phyloP scores from a whole-genome alignment of 2,797 vertebrate genomes.

The Prunella strophiata region DNA sequence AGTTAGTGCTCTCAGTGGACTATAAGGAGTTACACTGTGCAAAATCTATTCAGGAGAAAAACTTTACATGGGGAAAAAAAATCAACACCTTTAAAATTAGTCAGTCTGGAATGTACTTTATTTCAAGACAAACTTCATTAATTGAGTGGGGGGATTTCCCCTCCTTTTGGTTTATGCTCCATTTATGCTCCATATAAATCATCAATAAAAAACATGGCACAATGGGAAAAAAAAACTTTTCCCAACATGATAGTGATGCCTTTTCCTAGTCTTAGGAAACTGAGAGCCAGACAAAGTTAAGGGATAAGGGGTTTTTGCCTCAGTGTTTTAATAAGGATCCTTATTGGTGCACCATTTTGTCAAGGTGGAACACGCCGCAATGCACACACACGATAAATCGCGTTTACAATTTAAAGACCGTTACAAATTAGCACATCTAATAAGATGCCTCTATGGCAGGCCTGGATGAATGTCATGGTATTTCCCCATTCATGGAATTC shows the following conservation, averaged over 20 bases:
- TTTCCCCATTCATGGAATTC: not conserved
- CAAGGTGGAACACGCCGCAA: fast-evolving
- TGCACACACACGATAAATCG: fast-evolving
- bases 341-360: fast-evolving
- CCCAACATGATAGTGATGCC: not conserved
- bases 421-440: not conserved
- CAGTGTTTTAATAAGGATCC: not conserved
- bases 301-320: not conserved
- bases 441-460: not conserved
- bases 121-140: not conserved
- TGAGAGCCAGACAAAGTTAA: not conserved
- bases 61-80: not conserved
- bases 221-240: not conserved
- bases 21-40: not conserved
- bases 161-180: not conserved
- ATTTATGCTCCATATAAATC: not conserved
- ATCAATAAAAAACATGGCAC: not conserved
- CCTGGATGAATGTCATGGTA: not conserved
- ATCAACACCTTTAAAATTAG: not conserved
- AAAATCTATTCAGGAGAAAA: not conserved
- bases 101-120: not conserved
- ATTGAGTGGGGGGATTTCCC: not conserved
- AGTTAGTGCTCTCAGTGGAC: not conserved
- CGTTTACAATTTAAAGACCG: too few species aligned
- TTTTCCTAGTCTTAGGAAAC: not conserved